Evolutionary conservation across 2,113 vertebrate species (phyloP).

Genomic region (Oplegnathus fasciatus): DNA sequence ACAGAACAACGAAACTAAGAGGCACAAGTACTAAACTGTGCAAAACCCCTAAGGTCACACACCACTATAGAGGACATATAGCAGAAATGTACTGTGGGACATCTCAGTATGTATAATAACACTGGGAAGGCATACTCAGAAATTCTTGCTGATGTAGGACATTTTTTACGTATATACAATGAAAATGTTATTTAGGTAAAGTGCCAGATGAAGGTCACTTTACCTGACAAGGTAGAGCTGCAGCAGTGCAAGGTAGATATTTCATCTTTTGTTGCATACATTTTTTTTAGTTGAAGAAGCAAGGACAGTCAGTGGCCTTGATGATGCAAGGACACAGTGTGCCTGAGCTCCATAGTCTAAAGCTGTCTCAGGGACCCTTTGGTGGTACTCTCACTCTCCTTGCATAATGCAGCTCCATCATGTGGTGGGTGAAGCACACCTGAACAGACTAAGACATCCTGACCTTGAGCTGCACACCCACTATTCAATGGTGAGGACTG

Average conservation of each 20-base stretch:
- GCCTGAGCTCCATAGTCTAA: background rate
- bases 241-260: background rate
- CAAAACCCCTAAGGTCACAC: background rate
- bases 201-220: background rate
- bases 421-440: background rate
- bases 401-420: background rate
- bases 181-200: slow-evolving; percentile 5
- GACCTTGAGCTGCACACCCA: background rate
- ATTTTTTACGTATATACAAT: background rate
- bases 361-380: background rate
- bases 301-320: background rate
- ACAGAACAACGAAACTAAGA: background rate
- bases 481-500: too few relatives aligned
- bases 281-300: background rate
- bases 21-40: background rate
- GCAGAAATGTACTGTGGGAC: background rate
- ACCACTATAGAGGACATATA: background rate
- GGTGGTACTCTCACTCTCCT: background rate
- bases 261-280: background rate
- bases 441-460: background rate
- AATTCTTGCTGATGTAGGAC: background rate
- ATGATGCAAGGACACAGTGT: background rate
- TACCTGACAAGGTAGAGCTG: background rate
- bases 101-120: background rate
- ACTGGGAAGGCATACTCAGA: background rate